Evolutionary conservation across 2,113 vertebrate genomes (phyloP).

Genomic region (Ctenodactylus gundi): DNA sequence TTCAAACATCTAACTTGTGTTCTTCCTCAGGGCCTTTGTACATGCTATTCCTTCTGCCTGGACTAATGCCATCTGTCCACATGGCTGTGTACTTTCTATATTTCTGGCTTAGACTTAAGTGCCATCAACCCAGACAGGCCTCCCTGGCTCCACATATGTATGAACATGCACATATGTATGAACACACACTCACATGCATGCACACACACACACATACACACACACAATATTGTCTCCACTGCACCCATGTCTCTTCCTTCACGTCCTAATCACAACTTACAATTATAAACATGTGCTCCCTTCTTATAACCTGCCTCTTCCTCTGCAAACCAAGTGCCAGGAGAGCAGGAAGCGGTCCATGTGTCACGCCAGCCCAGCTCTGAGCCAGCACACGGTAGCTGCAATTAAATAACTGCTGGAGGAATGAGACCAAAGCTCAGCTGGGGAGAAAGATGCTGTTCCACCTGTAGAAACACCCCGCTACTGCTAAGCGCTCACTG

Average conservation of each 20-base stretch:
- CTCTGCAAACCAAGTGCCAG: not conserved
- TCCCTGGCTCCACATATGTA: not conserved
- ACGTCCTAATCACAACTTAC: not conserved
- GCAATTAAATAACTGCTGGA: not conserved
- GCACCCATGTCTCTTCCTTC: not conserved
- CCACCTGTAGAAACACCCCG: not conserved
- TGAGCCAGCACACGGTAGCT: not conserved
- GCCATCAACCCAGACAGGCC: not conserved
- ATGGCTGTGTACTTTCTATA: not conserved
- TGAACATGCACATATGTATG: too few relatives aligned
- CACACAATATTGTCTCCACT: not conserved
- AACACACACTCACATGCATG: not conserved
- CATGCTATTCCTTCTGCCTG: not conserved
- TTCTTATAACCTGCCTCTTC: not conserved
- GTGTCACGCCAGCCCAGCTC: not conserved
- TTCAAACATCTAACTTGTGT: not conserved
- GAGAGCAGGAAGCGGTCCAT: not conserved
- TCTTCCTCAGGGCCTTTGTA: not conserved
- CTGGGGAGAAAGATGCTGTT: not conserved
- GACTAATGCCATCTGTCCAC: not conserved
- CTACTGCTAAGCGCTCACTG: not conserved
- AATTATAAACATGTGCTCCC: not conserved
- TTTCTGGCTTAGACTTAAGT: not conserved
- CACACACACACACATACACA: not conserved
- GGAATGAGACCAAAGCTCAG: not conserved